Evolutionary conservation across 2,113 vertebrate species (phyloP).

Genomic region (Narcine bancroftii): DNA sequence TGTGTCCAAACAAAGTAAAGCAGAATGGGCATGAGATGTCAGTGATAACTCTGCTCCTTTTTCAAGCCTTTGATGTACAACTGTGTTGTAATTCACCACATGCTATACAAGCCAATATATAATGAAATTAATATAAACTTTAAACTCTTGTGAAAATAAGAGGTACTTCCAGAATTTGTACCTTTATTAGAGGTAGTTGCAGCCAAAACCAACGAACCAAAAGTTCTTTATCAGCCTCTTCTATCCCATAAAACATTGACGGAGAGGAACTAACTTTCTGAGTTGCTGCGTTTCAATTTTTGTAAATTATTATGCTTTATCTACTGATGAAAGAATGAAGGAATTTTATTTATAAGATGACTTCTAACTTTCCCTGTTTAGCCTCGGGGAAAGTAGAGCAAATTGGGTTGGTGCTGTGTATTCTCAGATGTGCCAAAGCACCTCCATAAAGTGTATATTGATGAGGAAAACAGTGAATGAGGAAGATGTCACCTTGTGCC

Average conservation of each 20-base stretch:
- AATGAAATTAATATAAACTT: neutral
- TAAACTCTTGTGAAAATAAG: neutral
- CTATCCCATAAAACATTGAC: neutral
- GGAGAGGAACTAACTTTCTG: neutral
- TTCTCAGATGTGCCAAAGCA: neutral
- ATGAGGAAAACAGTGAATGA: neutral
- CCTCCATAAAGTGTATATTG: neutral
- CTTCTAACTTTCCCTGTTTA: neutral
- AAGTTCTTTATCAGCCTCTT: neutral
- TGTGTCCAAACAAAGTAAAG: neutral
- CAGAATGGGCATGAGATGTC: neutral
- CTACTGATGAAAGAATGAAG: neutral
- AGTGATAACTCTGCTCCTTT: neutral
- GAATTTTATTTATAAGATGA: neutral
- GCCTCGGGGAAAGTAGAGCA: neutral
- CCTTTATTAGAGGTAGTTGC: neutral
- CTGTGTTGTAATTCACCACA: neutral
- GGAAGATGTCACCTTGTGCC: neutral
- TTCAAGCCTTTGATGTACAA: conserved; percentile 18
- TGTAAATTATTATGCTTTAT: neutral
- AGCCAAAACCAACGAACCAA: neutral
- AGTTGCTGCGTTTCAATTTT: neutral
- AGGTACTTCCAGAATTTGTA: neutral
- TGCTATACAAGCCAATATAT: neutral
- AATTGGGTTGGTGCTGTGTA: neutral